Evolutionary conservation across 2,888 invertebrate species (phyloP).

Genomic region (Parnassius glacialis): DNA sequence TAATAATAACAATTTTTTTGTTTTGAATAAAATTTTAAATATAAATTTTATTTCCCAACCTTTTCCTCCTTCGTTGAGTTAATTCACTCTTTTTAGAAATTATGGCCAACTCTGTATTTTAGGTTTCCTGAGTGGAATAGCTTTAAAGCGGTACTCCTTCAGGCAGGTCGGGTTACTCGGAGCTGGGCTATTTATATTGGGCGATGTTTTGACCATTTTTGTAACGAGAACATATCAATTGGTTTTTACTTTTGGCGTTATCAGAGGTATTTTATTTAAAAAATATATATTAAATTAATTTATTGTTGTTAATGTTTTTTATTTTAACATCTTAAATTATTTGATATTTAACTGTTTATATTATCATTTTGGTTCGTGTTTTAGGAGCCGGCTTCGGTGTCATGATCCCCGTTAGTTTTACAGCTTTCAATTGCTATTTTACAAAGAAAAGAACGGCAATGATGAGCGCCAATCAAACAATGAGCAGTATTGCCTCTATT

Average conservation of each 20-base stretch:
- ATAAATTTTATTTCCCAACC: no score
- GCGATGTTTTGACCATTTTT: conserved; percentile 83
- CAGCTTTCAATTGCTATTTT: conserved; percentile 88
- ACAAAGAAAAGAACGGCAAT: conserved; percentile 84
- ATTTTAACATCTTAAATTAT: no score
- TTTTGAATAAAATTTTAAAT: no score
- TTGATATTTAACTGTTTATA: no score
- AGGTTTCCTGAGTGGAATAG: conserved; percentile 85
- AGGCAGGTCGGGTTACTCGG: conserved; percentile 85
- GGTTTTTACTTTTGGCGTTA: conserved; percentile 82
- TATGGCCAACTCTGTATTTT: conserved; percentile 35
- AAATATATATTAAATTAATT: not conserved
- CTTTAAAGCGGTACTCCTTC: conserved; percentile 84
- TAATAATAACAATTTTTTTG: no score
- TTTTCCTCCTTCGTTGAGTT: no score
- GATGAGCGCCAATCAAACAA: conserved; percentile 87
- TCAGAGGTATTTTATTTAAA: conserved; percentile 73
- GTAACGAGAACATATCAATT: conserved; percentile 83
- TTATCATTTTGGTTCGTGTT: no score
- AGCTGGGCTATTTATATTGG: conserved; percentile 82
- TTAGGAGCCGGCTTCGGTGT: conserved; percentile 86
- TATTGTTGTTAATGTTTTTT: no score
- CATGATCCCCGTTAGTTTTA: conserved; percentile 86
- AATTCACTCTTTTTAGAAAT: not conserved
- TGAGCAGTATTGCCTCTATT: conserved; percentile 85